Base-by-base conservation (phyloP, 2,888 invertebrate species). In the Lasioglossum villosulum region DNA sequence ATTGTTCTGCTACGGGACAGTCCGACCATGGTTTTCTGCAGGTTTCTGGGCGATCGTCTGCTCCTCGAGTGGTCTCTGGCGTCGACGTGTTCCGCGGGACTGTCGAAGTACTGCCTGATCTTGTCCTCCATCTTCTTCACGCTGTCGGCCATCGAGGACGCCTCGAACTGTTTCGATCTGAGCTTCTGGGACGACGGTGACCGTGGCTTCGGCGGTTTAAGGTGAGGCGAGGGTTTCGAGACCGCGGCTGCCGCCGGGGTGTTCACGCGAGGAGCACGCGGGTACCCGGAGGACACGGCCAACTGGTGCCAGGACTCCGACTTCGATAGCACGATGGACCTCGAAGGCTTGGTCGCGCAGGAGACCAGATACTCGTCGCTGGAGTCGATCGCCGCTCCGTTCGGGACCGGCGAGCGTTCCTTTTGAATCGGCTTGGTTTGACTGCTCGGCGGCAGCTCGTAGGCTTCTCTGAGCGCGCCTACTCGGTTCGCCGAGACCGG, bases 231-330 rank as follows among this genome's bases (percentile, higher is more conserved):
- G 6, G 52, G 23, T 3, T 27, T 34, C 23, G 59, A 75, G 0
- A 74, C 95, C 95, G 48, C 12, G 0, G 59, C 23, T 3, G 52
- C 52, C 3, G 81, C 10, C 52, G 81, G 59, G 1, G 75, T 48
- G n/a, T 81, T 78, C 3, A 78, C 39, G 0, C 30, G n/a, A 3
- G 86, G 94, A 70, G 95, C 95, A 59, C 96, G 95, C 19, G 96
- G 83, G n/a, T 87, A 79, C 37, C 75, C 72, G 56, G 89, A 91
- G 2, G 94, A 92, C 80, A 96, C 94, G 84, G 96, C 96, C 84
- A 98, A 96, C 92, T 97, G 97, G 93, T 97, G 97, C 98, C 98
- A 98, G 5, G 98, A 97, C 93, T 98, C 98, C 14, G 97, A 97
- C 94, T 97, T 97, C 91, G 96, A 96, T 4, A 95, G 87, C 1